These are phyloP conservation scores for Acheta domesticus DNA, from an alignment of 2,888 invertebrate genomes.

Conservation along the genomic window DNA sequence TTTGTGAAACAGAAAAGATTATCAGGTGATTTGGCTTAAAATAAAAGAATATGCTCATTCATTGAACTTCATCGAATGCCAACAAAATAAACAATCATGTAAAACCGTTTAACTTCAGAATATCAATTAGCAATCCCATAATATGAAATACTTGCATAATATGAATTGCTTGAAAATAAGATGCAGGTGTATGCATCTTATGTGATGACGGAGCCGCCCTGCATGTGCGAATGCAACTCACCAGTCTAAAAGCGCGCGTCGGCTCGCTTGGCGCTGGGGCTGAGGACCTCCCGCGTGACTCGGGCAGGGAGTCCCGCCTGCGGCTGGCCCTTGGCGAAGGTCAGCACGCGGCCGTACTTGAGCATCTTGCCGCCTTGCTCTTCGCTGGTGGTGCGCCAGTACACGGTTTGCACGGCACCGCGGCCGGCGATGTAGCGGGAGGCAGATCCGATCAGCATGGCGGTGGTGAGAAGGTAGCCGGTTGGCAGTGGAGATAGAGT, in stretches of 20 bases:
- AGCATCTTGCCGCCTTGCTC: slow-evolving; percentile 31
- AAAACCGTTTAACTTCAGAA: too few species aligned
- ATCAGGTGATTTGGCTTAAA: too few species aligned
- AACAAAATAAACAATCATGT: too few species aligned
- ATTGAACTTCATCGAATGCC: too few species aligned
- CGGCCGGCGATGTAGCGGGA: slow-evolving; percentile 70
- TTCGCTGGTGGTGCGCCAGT: slow-evolving; percentile 58
- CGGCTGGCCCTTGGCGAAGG: slow-evolving; percentile 18
- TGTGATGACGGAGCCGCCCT: too few species aligned
- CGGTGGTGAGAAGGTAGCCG: background rate
- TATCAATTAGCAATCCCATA: too few species aligned
- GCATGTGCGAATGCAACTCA: background rate
- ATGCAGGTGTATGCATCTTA: too few species aligned
- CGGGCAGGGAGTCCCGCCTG: background rate
- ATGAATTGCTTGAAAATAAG: too few species aligned
- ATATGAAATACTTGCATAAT: too few species aligned
- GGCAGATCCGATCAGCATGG: slow-evolving; percentile 62
- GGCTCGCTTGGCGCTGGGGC: background rate
- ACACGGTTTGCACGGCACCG: slow-evolving; percentile 71
- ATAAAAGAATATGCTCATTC: too few species aligned
- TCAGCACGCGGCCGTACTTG: slow-evolving; percentile 33
- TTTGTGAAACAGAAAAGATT: too few species aligned
- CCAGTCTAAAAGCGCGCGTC: background rate
- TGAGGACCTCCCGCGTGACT: slow-evolving; percentile 19
- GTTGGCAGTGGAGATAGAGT: background rate